These are phyloP conservation scores for Enteromius argenteus DNA, from an alignment of 2,797 vertebrate species.

Conservation along the genomic window DNA sequence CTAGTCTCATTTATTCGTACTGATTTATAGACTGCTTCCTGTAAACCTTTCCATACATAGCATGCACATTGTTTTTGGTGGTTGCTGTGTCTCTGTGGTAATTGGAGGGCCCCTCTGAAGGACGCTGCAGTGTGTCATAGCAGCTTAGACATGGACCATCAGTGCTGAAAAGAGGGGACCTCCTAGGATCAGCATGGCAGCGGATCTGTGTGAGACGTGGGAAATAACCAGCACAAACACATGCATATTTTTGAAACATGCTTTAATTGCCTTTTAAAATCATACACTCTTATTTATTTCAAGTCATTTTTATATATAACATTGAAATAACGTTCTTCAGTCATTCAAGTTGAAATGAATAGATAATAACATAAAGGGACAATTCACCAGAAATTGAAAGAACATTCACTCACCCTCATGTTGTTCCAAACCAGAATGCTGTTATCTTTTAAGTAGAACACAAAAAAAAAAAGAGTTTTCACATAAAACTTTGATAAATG, in stretches of 20 bases:
- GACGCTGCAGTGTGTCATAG: constrained; percentile 61
- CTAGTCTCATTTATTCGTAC: background rate
- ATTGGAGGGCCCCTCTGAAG: constrained; percentile 33
- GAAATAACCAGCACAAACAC: constrained; percentile 43
- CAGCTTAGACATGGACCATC: constrained; percentile 61
- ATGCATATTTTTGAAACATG: background rate
- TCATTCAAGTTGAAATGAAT: background rate
- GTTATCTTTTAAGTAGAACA: background rate
- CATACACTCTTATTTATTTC: background rate
- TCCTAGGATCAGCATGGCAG: constrained; percentile 49
- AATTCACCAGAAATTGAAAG: background rate
- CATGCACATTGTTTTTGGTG: constrained; percentile 31
- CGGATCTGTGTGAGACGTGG: constrained; percentile 33
- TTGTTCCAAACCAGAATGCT: background rate
- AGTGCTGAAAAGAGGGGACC: constrained; percentile 53
- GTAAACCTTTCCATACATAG: constrained; percentile 15
- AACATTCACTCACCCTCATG: background rate
- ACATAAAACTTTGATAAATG: background rate
- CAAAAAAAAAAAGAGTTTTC: background rate
- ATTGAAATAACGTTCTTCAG: background rate
- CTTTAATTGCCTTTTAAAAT: background rate
- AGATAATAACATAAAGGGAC: background rate
- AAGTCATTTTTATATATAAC: background rate
- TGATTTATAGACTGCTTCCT: constrained; percentile 17
- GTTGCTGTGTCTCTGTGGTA: constrained; percentile 19